Conservation (phyloP, 2,888 invertebrate species). For the Coronaproctus castanopsis region DNA sequence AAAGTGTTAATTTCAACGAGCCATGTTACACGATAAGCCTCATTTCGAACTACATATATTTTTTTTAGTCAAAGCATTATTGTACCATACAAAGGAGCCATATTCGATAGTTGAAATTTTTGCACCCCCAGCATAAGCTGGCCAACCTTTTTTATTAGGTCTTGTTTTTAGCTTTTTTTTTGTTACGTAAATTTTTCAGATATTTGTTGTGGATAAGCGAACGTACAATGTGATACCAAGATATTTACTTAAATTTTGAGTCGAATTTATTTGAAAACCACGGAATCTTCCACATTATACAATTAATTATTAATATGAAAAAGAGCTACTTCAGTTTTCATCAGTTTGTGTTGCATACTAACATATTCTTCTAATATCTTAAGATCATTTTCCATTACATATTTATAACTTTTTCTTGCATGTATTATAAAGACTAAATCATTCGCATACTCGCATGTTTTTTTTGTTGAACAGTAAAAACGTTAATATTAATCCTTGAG, state of each 20-base stretch:
- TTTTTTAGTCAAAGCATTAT: background rate
- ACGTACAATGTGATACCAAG: no score
- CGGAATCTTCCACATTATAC: no score
- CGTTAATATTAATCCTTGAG: background rate
- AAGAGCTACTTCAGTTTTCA: background rate
- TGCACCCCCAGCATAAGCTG: no score
- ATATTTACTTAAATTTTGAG: background rate
- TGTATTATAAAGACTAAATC: background rate
- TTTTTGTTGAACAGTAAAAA: background rate
- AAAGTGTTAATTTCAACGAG: background rate
- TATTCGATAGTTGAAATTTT: background rate
- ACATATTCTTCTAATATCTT: background rate
- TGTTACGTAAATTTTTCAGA: background rate
- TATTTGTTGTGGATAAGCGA: background rate
- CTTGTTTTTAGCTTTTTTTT: no score
- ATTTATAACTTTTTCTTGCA: background rate
- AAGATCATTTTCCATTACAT: background rate
- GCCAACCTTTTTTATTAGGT: no score
- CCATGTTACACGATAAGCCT: background rate
- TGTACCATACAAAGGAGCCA: background rate
- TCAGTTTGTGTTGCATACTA: background rate
- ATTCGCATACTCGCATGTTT: background rate
- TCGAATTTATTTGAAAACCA: background rate
- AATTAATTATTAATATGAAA: background rate
- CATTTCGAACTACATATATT: background rate